Base-by-base conservation (phyloP, 2,888 invertebrate genomes). In the Lottia gigantea region DNA sequence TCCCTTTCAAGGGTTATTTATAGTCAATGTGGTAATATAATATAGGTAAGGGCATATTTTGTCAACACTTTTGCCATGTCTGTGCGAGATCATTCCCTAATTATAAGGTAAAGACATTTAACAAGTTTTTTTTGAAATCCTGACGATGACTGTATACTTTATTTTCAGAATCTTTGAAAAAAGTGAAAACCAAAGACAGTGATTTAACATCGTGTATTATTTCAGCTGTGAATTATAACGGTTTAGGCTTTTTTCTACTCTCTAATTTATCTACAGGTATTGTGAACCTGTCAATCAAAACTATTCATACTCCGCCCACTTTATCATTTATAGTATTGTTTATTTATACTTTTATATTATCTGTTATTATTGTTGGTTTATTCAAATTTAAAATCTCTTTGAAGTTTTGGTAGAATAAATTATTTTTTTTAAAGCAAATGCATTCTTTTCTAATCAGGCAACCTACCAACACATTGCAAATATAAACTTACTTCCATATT, bases 241-340 rank as follows among this genome's bases (percentile, higher is more conserved):
- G 95, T 1, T 89, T 97, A 46, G 85, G 92, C n/a, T 95, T 93
- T 87, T 98, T 98, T 87, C 89, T 98, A 68, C 76, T 93, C 16
- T 92, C 93, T 1, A 98, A 98, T 90, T 77, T 97, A 46, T 85
- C 94, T 19, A 98, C 97, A 0, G 97, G 97, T 14, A 83, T 92
- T 3, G 90, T 96, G 7, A 97, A 97, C 90, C 90, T 95, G 84
- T 88, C 90, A 15, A 88, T 94, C 16, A 90, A 91, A 74, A 94
- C 96, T 4, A 75, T 88, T 16, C 76, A 82, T 62, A 71, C 81
- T 16, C 66, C 80, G 45, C 64, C 79, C 6, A 11, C 67, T 7
- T 64, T 71, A 23, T 81, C 83, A 26, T 69, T 86, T 45, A 0
- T 69, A 8, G 78, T 85, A 15, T 65, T 88, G 23, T 69, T 75